These are phyloP conservation scores for Macquaria ambigua DNA, from an alignment of 2,113 vertebrate genomes.

Conservation along the genomic window DNA sequence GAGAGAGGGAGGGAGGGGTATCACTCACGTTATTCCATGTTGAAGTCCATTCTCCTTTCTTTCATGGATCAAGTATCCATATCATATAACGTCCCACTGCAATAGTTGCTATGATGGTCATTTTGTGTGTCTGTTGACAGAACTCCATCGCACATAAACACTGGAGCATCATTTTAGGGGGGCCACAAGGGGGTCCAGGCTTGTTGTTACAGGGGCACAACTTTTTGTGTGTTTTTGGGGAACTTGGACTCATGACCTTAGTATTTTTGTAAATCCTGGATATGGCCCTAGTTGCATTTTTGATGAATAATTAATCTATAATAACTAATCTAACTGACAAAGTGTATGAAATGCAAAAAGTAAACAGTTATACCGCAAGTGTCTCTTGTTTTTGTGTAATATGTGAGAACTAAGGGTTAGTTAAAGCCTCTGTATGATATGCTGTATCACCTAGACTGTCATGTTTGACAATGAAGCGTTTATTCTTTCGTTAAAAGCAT, in stretches of 20 bases:
- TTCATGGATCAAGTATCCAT: too few relatives aligned
- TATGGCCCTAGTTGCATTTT: background rate
- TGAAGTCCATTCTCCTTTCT: too few relatives aligned
- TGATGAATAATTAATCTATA: background rate
- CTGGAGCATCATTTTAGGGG: too few relatives aligned
- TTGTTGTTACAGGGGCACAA: too few relatives aligned
- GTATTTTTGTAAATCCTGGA: too few relatives aligned
- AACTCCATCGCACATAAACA: too few relatives aligned
- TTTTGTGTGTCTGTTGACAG: too few relatives aligned
- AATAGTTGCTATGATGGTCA: too few relatives aligned
- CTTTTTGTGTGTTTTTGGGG: background rate
- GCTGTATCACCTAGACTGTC: background rate
- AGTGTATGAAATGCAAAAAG: background rate
- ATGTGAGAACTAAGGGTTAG: background rate
- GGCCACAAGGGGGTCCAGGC: too few relatives aligned
- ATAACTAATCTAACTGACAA: constrained; percentile 7
- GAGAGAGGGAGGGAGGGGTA: too few relatives aligned
- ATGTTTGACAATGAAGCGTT: background rate
- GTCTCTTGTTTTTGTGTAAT: background rate
- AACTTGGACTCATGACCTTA: background rate
- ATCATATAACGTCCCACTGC: too few relatives aligned
- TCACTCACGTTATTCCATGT: too few relatives aligned
- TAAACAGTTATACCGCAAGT: background rate
- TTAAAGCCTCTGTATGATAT: background rate
- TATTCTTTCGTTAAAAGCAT: background rate